Evolutionary conservation across 2,888 invertebrate genomes (phyloP).

Genomic region (Holacanthella duospinosa): DNA sequence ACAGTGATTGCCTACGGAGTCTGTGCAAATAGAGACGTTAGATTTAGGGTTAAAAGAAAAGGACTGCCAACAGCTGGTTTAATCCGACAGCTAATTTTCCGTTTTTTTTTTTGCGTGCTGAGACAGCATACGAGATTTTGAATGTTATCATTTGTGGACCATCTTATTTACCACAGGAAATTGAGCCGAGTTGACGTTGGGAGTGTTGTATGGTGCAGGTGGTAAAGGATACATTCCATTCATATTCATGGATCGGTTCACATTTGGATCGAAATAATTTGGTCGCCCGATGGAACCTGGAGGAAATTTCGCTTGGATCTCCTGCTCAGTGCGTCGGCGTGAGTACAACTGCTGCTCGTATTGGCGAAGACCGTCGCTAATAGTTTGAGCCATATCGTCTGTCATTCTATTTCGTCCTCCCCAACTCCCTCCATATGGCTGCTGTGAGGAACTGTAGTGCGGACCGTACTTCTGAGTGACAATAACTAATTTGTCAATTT

Average conservation of each 20-base stretch:
- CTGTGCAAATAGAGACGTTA: no score
- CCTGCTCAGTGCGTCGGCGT: background rate
- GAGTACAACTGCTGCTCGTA: conserved; percentile 82
- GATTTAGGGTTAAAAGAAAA: no score
- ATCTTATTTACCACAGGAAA: no score
- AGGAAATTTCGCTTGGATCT: background rate
- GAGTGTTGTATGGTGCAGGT: conserved; percentile 3
- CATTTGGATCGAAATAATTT: background rate
- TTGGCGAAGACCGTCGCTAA: conserved; percentile 90
- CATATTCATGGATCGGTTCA: background rate
- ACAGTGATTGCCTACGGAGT: no score
- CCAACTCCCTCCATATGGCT: conserved; percentile 46
- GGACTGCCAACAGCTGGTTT: no score
- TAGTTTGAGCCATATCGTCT: conserved; percentile 85
- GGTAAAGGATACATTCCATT: background rate
- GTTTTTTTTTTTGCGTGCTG: no score
- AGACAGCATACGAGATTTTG: no score
- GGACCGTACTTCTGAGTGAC: conserved; percentile 63
- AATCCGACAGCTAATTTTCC: no score
- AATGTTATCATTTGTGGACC: no score
- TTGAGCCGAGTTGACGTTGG: background rate
- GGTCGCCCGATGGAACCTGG: background rate
- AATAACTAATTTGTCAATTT: conserved; percentile 85
- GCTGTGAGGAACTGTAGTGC: no score
- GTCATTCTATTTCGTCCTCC: conserved; percentile 78